Base-by-base conservation (phyloP, 2,113 vertebrate genomes). In the Cygnus atratus region DNA sequence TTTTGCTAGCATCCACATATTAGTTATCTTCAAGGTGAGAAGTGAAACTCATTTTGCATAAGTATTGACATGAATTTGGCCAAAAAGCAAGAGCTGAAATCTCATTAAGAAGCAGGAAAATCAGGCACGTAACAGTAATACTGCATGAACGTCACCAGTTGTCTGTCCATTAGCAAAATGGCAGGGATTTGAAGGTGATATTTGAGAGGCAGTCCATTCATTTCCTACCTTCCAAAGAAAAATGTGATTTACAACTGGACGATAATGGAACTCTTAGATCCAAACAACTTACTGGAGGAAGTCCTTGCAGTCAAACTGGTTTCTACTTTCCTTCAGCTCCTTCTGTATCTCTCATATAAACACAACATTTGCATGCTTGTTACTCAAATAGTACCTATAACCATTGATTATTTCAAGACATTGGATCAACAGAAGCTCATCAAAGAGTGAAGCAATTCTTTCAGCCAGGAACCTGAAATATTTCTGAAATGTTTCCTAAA, bases 401-500 rank as follows among this genome's bases (percentile, higher is more conserved):
- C 35, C 76, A 26, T 10, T 87, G 84, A 94, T 95, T 93, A 52
- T 16, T 94, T 93, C 91, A 96, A 95, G 93, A 85, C 11, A 1
- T 66, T 92, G 81, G 41, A 95, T 78, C 87, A 84, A 96, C 59
- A 93, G 92, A 97, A 95, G 78, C 71, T 92, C 90, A 84, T 72
- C 71, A 85, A 87, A 96, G 85, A 92, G 41, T 43, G 48, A 84
- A 39, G 90, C 86, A 94, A 94, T 87, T 95, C 81, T 93, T 95
- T 88, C 74, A 88, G 72, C 55, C 94, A 95, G 91, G 89, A 96
- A 94, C 93, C 81, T 96, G 92, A 98, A 97, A 95, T 58, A 97
- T 98, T 98, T 98, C 97, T 98, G 96, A 97, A 98, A 98, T 97
- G 92, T 96, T 97, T 97, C 97, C 96, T 96, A 97, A 98, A 97